A percentile compares a stretch with the other conserved stretches of the same genome.
These are phyloP conservation scores for Podarcis raffonei DNA, from an alignment of 2,113 vertebrate species.

Conservation along the genomic window DNA sequence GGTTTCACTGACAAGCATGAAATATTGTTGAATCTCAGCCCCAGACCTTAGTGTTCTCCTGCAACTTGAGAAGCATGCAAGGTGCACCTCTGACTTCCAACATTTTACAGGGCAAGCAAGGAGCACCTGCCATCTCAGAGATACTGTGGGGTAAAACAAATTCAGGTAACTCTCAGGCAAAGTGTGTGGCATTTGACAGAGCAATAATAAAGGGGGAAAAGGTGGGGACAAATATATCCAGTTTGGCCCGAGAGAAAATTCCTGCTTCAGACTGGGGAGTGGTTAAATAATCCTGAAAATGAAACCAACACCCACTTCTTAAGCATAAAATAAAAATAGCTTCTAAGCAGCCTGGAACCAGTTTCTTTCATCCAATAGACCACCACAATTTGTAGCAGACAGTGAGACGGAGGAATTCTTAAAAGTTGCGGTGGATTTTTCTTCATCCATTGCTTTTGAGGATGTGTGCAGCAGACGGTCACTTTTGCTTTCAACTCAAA, in stretches of 20 bases:
- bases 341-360: neutral
- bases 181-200: neutral
- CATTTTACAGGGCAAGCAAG: neutral
- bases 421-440: neutral
- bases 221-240: neutral
- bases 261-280: neutral
- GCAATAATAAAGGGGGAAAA: neutral
- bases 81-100: neutral
- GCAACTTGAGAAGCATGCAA: neutral
- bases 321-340: neutral
- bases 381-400: neutral
- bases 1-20: neutral
- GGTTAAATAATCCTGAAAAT: neutral
- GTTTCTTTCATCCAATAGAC: neutral
- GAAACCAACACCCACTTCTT: neutral
- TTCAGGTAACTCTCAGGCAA: neutral
- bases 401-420: neutral
- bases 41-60: neutral
- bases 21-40: neutral
- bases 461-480: neutral
- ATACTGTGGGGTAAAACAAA: neutral
- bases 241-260: neutral
- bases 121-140: neutral
- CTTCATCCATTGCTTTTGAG: neutral
- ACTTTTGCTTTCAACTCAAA: neutral